A percentile compares a stretch with the other conserved stretches of the same genome.
Conservation (phyloP, 2,113 vertebrate species). For the Otolemur garnettii region DNA sequence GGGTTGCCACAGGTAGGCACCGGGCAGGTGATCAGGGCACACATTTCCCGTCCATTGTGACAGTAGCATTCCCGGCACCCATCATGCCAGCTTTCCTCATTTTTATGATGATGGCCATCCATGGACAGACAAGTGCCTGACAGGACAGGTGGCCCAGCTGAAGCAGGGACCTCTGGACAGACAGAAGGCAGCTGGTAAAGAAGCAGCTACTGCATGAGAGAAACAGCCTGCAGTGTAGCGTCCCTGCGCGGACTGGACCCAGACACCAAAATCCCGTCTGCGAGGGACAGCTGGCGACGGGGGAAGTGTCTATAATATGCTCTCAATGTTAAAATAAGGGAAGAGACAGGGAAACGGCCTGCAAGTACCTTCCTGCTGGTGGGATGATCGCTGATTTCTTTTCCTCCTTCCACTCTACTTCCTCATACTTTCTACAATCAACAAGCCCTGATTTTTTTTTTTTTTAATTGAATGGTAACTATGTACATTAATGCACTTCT, state of each 20-base stretch:
- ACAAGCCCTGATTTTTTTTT: not conserved
- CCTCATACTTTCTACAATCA: not conserved
- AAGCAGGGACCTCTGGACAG: conserved; percentile 86
- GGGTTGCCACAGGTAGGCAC: conserved; percentile 93
- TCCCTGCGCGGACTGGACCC: not conserved
- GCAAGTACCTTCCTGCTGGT: not conserved
- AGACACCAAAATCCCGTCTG: not conserved
- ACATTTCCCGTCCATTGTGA: conserved; percentile 94
- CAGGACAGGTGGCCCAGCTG: conserved; percentile 89
- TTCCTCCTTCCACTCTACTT: not conserved
- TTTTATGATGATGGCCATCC: conserved; percentile 93
- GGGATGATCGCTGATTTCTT: not conserved
- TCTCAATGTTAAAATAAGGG: not conserved
- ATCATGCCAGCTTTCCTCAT: conserved; percentile 94
- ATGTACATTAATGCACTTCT: too few relatives aligned
- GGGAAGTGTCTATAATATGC: not conserved
- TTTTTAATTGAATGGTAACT: too few relatives aligned
- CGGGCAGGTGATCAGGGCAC: conserved; percentile 93
- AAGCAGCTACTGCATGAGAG: not conserved
- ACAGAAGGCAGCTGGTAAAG: conserved; percentile 76
- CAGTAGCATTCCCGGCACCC: conserved; percentile 95
- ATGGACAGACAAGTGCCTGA: conserved; percentile 92
- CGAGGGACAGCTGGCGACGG: not conserved
- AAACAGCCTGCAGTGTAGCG: not conserved
- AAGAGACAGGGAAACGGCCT: not conserved